Base-by-base conservation (phyloP, 2,888 invertebrate genomes). In the Habrosyne pyritoides region DNA sequence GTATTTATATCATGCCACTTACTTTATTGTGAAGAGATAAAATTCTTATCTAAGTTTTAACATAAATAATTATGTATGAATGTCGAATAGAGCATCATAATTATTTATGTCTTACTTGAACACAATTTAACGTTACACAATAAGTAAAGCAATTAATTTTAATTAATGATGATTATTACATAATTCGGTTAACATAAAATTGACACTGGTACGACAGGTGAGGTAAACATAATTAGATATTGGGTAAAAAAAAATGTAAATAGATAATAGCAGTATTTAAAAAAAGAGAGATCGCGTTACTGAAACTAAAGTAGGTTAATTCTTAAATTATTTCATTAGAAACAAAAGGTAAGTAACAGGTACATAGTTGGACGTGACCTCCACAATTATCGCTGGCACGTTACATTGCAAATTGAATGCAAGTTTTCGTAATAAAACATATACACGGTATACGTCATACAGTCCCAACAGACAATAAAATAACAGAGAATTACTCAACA, bases 401-500 rank as follows among this genome's bases (percentile, higher is more conserved):
- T 81, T 73, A 71, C 73, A 66, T 72, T 70, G 76, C 75, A 75
- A 81, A 83, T 80, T 77, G 78, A 74, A 79, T 79, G 73, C 75
- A 74, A 71, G 68, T 81, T 87, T 89, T 87, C 84, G 84, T 85
- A 88, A 87, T 71, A 66, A 52, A 53, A 53, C 52, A 30, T 58
- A 55, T 60, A 52, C 12, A 14, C 8, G 30, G 14, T 8, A 30
- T 50, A 28, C 50, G 14, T 50, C 26, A 28, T 26, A 1, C 26
- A n/a, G n/a, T n/a, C n/a, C n/a, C 46, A 8, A 18, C 57, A 61
- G 53, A 63, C 51, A 60, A 59, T 50, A 50, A 72, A 71, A 77
- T 78, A 81, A 83, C 77, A 73, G 76, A 79, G 83, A 79, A 82
- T 91, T 90, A 84, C 89, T 75, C 87, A 89, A 91, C 83, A 78